A percentile compares a stretch with the other conserved stretches of the same genome.
Conservation (phyloP, 2,888 invertebrate genomes). For the Cephalotes varians region DNA sequence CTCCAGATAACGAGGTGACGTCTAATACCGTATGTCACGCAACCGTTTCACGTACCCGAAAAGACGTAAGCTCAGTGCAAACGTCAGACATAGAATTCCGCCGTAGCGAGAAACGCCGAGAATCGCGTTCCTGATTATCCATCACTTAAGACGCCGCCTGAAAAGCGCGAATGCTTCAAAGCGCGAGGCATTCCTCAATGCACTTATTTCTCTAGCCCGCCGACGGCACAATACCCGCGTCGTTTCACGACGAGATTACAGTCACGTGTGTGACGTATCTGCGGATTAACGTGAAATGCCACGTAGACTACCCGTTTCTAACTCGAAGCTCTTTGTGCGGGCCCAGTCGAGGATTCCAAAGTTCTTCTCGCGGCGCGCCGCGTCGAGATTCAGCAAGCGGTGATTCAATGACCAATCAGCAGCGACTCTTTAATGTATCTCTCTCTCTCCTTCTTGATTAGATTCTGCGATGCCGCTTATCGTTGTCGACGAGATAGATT, state of each 20-base stretch:
- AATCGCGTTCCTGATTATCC: slow-evolving; percentile 45
- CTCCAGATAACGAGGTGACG: slow-evolving; percentile 35
- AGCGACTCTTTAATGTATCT: not conserved
- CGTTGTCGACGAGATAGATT: slow-evolving; percentile 14
- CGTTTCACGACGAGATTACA: slow-evolving; percentile 55
- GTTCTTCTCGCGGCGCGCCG: slow-evolving; percentile 56
- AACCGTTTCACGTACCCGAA: slow-evolving; percentile 34
- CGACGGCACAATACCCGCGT: slow-evolving; percentile 47
- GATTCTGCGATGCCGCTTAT: slow-evolving; percentile 6
- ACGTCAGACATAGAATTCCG: slow-evolving; percentile 38
- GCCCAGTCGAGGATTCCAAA: slow-evolving; percentile 59
- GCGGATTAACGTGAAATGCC: slow-evolving; percentile 63
- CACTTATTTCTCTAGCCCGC: slow-evolving; percentile 45
- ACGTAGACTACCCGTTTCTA: slow-evolving; percentile 48
- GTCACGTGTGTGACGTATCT: slow-evolving; percentile 54
- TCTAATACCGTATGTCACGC: slow-evolving; percentile 39
- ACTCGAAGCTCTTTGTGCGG: slow-evolving; percentile 59
- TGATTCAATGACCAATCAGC: slow-evolving; percentile 76
- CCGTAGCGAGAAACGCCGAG: slow-evolving; percentile 43
- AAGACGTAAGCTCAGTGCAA: not conserved
- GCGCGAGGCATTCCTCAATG: slow-evolving; percentile 37
- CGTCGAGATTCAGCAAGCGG: slow-evolving; percentile 36
- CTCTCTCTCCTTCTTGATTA: not conserved
- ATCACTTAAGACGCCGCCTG: slow-evolving; percentile 41
- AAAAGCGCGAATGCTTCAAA: slow-evolving; percentile 47